phyloP scores from a whole-genome alignment of 2,888 invertebrate species.

The Aleiodes testaceus region DNA sequence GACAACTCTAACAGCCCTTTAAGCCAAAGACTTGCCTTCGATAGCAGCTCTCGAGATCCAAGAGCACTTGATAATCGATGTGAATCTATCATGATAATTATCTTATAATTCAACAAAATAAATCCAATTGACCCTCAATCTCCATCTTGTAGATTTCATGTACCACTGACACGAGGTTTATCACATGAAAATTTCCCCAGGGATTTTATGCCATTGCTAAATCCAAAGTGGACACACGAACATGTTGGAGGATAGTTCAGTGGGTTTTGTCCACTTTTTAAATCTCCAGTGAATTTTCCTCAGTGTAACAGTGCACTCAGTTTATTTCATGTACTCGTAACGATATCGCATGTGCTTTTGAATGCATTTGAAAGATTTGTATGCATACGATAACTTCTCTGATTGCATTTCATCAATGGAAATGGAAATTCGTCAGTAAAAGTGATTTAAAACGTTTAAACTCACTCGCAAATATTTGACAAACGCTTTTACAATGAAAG shows the following conservation, averaged over 20 bases:
- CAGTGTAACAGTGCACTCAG: slow-evolving; percentile 38
- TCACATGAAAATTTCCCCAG: slow-evolving; percentile 65
- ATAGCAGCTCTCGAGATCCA: slow-evolving; percentile 48
- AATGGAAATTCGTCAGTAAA: too few species aligned
- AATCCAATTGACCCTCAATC: too few species aligned
- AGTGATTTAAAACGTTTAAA: too few species aligned
- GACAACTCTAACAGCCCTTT: slow-evolving; percentile 65
- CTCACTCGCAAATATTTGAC: too few species aligned
- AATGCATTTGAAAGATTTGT: slow-evolving; percentile 21
- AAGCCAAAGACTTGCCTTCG: slow-evolving; percentile 56
- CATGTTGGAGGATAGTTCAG: neutral
- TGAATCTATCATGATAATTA: neutral
- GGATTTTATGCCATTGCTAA: slow-evolving; percentile 46
- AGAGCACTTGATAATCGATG: neutral
- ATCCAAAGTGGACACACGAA: slow-evolving; percentile 27
- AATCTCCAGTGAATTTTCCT: slow-evolving; percentile 26
- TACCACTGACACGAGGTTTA: slow-evolving; percentile 51
- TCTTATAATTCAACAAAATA: too few species aligned
- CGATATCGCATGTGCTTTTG: slow-evolving; percentile 43
- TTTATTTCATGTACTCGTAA: slow-evolving; percentile 26
- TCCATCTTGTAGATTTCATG: too few species aligned
- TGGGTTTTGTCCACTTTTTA: slow-evolving; percentile 15
- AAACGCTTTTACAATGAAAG: too few species aligned
- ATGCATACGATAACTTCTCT: slow-evolving; percentile 13
- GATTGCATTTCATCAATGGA: too few species aligned